Evolutionary conservation across 1,140 invertebrate species (phyloP).

Genomic region (Elymnias hypermnestra): DNA sequence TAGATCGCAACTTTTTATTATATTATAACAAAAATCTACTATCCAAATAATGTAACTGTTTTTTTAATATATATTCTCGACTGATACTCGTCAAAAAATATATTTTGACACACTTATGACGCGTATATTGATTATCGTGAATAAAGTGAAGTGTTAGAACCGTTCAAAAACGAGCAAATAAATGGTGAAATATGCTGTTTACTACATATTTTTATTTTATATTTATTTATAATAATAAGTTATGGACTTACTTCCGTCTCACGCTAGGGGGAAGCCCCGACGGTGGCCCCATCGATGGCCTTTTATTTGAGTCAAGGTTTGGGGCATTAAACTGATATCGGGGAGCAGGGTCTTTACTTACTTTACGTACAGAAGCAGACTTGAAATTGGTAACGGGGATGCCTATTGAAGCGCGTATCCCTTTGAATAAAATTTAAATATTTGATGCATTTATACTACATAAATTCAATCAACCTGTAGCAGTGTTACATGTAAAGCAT

Average conservation of each 20-base stretch:
- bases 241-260: slow-evolving; percentile 48
- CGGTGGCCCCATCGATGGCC: slow-evolving; percentile 54
- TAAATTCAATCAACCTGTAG: too few relatives aligned
- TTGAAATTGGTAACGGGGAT: slow-evolving; percentile 18
- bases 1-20: too few relatives aligned
- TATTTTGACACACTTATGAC: too few relatives aligned
- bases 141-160: too few relatives aligned
- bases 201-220: not conserved
- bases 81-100: too few relatives aligned
- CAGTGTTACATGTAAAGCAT: too few relatives aligned
- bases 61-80: too few relatives aligned
- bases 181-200: too few relatives aligned
- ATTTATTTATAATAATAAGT: not conserved
- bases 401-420: slow-evolving; percentile 36
- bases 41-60: too few relatives aligned
- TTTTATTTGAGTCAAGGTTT: slow-evolving; percentile 20
- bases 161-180: too few relatives aligned
- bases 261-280: slow-evolving; percentile 31
- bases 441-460: not conserved
- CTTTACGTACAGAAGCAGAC: slow-evolving; percentile 5
- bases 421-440: slow-evolving; percentile 21
- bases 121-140: too few relatives aligned
- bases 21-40: too few relatives aligned
- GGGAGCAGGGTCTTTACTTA: slow-evolving; percentile 15
- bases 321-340: slow-evolving; percentile 44